Evolutionary conservation across 2,888 invertebrate genomes (phyloP), one percentile per base, ranked within the genome.

Genomic region (Rhamphomyia laevipes): DNA sequence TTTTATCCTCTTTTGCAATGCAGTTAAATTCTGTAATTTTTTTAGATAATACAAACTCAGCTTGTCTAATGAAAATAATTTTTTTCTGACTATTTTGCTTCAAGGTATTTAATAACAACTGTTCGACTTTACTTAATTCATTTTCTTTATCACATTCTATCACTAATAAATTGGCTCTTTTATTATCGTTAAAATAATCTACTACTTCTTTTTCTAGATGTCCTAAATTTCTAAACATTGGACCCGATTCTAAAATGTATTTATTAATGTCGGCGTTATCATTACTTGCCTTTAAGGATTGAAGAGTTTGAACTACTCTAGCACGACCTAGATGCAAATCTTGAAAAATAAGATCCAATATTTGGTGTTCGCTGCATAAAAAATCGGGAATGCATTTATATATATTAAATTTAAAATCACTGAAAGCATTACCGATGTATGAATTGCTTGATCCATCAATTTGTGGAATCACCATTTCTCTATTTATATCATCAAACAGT

Each of bases 311-410:
- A 31, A 33, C 37, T 4, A 44, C 13, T 43, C 43, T 18, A 1
- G 38, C 43, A 16, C 43, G 35, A 3, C 48, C 48, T 12, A 48
- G 11, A 23, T 35, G 23, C 1, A 43, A 16, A 3, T 43, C n/a
- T 21, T 48, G 43, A 17, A 48, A 48, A 13, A 30, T 17, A 37
- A 48, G 27, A n/a, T 42, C 16, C 18, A 48, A 30, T 2, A 43
- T 23, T 23, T 37, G 21, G 1, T 2, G 2, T 18, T 43, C n/a
- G 2, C 6, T 18, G 5, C 16, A n/a, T 6, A 46, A 41, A 18
- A 46, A 46, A n/a, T 12, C 10, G 3, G 2, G 2, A 12, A 46
- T 16, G 5, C 13, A 12, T 10, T 46, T 31, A 5, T 30, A 4
- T 2, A n/a, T 2, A 9, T 43, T 47, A 16, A 47, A 47, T 17